Conservation (phyloP, 2,888 invertebrate genomes). For the Polyommatus icarus region DNA sequence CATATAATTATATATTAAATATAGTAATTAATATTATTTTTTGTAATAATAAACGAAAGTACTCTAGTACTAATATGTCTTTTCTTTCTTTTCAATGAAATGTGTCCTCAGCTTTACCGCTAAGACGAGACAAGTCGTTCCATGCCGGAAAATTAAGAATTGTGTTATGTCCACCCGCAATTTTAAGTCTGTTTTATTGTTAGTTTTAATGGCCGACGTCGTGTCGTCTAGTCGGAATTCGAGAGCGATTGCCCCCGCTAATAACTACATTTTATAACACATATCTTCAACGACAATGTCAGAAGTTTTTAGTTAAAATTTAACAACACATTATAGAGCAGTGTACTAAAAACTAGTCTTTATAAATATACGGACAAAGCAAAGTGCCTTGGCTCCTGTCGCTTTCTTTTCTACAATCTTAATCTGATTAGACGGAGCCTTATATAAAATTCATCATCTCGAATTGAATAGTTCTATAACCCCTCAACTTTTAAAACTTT, state of each 20-base stretch:
- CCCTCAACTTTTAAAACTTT: slow-evolving; percentile 2
- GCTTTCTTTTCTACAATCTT: neutral
- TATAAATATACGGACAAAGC: neutral
- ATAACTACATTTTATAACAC: slow-evolving; percentile 21
- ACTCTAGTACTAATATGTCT: neutral
- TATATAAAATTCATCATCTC: slow-evolving; percentile 3
- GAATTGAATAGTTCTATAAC: neutral
- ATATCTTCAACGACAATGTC: slow-evolving; percentile 14
- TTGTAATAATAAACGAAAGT: neutral
- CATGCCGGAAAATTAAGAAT: slow-evolving; percentile 36
- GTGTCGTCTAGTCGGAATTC: slow-evolving; percentile 28
- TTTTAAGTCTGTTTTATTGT: slow-evolving; percentile 33
- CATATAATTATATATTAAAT: no score
- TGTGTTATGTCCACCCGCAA: slow-evolving; percentile 35
- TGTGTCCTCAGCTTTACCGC: slow-evolving; percentile 19
- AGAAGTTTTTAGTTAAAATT: neutral
- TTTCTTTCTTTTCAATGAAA: neutral
- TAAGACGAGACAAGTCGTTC: slow-evolving; percentile 22
- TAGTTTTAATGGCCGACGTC: slow-evolving; percentile 29
- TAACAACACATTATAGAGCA: neutral
- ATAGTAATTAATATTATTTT: no score
- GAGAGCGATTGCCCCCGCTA: slow-evolving; percentile 13
- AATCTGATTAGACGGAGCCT: neutral
- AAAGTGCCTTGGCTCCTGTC: neutral
- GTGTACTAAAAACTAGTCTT: neutral